These are phyloP conservation scores for Poecilia velifera DNA, from an alignment of 2,797 vertebrate genomes.

Conservation along the genomic window DNA sequence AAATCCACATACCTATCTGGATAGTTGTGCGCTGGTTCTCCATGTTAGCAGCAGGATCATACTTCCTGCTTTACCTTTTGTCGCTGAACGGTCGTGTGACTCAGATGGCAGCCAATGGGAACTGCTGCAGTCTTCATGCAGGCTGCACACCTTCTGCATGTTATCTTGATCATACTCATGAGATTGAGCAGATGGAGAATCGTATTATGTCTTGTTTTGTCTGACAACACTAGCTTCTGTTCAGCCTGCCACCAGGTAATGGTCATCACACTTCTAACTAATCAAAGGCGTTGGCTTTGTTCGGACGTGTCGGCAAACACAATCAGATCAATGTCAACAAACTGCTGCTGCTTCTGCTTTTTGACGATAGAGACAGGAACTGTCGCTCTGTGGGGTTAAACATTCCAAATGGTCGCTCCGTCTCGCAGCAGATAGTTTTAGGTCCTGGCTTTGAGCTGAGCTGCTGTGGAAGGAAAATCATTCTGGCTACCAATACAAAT, in stretches of 20 bases:
- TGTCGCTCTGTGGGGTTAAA: neutral
- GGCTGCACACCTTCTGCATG: neutral
- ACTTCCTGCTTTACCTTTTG: neutral
- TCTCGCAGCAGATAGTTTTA: neutral
- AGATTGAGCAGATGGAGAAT: neutral
- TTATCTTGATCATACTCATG: neutral
- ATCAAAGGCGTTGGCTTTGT: neutral
- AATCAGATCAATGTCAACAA: neutral
- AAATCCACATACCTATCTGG: neutral
- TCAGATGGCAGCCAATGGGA: too few relatives aligned
- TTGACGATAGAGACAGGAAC: neutral
- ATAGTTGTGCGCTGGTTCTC: neutral
- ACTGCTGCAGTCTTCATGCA: neutral
- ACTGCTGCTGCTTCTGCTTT: neutral
- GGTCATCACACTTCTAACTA: neutral
- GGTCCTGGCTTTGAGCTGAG: neutral
- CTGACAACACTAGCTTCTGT: neutral
- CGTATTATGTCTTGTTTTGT: neutral
- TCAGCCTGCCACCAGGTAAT: neutral
- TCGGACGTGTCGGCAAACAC: neutral
- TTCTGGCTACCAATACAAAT: neutral
- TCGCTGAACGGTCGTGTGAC: neutral
- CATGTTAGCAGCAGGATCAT: neutral
- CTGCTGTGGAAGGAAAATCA: neutral
- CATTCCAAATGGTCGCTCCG: neutral